phyloP scores from a whole-genome alignment of 2,888 invertebrate species.

The Folsomia manolachei region DNA sequence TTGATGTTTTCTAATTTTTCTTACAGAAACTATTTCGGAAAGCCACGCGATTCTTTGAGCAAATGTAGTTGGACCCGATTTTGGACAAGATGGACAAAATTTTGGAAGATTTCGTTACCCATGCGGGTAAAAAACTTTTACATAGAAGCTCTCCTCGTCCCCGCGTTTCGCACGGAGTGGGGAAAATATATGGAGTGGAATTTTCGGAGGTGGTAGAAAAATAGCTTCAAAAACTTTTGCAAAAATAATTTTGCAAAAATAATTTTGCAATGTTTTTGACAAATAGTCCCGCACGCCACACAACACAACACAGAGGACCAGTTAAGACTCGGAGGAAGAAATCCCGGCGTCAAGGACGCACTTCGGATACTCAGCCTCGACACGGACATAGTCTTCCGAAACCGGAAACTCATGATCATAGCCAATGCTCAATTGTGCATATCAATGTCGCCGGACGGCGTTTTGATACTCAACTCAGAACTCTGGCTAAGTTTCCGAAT shows the following conservation, averaged over 20 bases:
- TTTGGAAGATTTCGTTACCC: background rate
- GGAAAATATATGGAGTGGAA: background rate
- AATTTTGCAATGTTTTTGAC: too few species aligned
- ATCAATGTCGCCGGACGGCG: slow-evolving; percentile 35
- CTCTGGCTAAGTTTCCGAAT: slow-evolving; percentile 31
- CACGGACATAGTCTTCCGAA: slow-evolving; percentile 8
- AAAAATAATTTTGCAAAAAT: too few species aligned
- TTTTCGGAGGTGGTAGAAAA: background rate
- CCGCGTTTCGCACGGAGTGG: slow-evolving; percentile 14
- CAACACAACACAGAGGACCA: background rate
- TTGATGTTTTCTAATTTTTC: background rate
- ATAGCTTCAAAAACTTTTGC: too few species aligned
- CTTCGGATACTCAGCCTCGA: background rate
- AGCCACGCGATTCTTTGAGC: background rate
- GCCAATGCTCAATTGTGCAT: slow-evolving; percentile 19
- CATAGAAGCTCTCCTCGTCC: slow-evolving; percentile 4
- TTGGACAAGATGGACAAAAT: background rate
- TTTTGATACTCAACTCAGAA: slow-evolving; percentile 28
- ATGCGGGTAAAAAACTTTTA: slow-evolving; percentile 6
- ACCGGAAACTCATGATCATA: slow-evolving; percentile 27
- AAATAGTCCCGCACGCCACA: background rate
- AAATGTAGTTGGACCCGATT: too few species aligned
- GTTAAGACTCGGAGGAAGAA: background rate
- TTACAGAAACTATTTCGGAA: background rate
- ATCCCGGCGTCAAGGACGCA: background rate